phyloP scores from a whole-genome alignment of 2,113 vertebrate genomes.

The Carassius auratus region DNA sequence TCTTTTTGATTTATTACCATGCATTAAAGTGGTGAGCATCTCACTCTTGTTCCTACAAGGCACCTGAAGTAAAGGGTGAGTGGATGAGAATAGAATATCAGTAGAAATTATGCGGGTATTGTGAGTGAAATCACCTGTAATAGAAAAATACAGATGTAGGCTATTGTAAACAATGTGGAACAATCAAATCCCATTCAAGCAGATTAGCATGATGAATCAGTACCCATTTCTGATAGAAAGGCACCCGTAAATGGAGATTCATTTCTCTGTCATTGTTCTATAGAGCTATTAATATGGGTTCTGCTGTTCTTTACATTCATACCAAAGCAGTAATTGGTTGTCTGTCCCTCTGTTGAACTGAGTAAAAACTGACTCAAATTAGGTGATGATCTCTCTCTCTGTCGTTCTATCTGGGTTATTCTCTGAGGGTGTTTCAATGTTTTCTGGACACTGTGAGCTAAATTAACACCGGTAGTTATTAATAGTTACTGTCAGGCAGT shows the following conservation, averaged over 20 bases:
- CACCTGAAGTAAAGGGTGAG: neutral
- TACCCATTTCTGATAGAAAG: neutral
- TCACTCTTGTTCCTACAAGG: neutral
- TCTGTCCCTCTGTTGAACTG: slow-evolving; percentile 5
- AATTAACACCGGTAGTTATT: slow-evolving; percentile 51
- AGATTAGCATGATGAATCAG: slow-evolving; percentile 9
- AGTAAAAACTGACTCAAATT: neutral
- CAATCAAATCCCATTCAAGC: neutral
- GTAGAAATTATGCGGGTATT: neutral
- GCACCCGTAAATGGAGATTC: neutral
- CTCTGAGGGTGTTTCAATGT: slow-evolving; percentile 43
- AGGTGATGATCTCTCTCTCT: slow-evolving; percentile 3
- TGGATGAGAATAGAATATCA: neutral
- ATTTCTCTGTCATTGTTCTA: neutral
- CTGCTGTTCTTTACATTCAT: neutral
- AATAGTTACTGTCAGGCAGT: slow-evolving; percentile 40
- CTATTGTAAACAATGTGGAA: slow-evolving; percentile 45
- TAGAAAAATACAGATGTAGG: slow-evolving; percentile 57
- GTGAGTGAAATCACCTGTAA: neutral
- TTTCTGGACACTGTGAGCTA: slow-evolving; percentile 43
- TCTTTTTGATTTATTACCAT: slow-evolving; percentile 15
- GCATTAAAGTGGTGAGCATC: neutral
- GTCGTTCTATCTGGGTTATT: slow-evolving; percentile 48
- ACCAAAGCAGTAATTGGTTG: neutral
- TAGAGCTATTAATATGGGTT: neutral